phyloP scores from a whole-genome alignment of 1,140 invertebrate species.

The Bradynema listronoti region DNA sequence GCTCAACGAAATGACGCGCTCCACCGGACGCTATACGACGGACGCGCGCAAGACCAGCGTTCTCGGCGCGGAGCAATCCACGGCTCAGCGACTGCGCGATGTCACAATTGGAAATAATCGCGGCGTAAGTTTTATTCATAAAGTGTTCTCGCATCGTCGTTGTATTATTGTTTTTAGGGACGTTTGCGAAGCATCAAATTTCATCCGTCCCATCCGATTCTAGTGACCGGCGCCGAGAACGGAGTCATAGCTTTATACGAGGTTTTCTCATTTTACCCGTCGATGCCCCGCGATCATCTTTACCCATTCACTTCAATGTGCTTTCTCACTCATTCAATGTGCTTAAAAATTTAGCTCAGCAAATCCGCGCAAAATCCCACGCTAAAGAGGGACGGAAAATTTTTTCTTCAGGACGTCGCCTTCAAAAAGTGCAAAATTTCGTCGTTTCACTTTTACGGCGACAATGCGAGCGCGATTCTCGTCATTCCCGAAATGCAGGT shows the following conservation, averaged over 20 bases:
- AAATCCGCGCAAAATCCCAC: slow-evolving; percentile 21
- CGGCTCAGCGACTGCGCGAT: slow-evolving; percentile 16
- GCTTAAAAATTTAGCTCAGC: no score
- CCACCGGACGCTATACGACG: slow-evolving; percentile 15
- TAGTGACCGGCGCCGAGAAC: slow-evolving; percentile 18
- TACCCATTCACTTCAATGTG: no score
- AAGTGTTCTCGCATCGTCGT: background rate
- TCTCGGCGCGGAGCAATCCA: slow-evolving; percentile 24
- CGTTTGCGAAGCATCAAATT: slow-evolving; percentile 23
- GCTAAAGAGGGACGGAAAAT: slow-evolving; percentile 16
- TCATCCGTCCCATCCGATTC: slow-evolving; percentile 36
- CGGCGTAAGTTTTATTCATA: slow-evolving; percentile 2
- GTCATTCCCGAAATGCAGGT: no score
- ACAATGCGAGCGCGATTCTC: no score
- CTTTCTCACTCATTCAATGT: no score
- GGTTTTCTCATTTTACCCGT: no score
- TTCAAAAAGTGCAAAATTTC: slow-evolving; percentile 21
- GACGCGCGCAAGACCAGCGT: slow-evolving; percentile 9
- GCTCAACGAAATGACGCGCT: slow-evolving; percentile 20
- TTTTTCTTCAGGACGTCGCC: slow-evolving; percentile 34
- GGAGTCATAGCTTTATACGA: slow-evolving; percentile 29
- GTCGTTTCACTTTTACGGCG: slow-evolving; percentile 29
- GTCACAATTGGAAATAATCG: slow-evolving; percentile 30
- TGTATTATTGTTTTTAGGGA: slow-evolving; percentile 18
- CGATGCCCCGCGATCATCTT: no score